A percentile compares a stretch with the other conserved stretches of the same genome.
These are phyloP conservation scores for Apantesis nais DNA, from an alignment of 2,888 invertebrate species.

Conservation along the genomic window DNA sequence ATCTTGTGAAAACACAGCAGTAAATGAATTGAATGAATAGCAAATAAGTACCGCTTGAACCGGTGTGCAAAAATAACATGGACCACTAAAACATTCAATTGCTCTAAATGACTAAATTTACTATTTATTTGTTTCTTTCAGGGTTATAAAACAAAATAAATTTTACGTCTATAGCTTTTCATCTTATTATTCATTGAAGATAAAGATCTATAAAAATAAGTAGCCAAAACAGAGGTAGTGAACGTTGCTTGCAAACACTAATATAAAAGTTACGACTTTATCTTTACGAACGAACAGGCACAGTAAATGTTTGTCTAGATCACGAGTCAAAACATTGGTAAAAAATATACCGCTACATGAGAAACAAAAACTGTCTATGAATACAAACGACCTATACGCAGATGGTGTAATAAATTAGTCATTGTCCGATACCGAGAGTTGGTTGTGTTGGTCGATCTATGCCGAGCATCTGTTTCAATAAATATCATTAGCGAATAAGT, in stretches of 20 bases:
- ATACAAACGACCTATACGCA: constrained; percentile 46
- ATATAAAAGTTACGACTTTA: constrained; percentile 29
- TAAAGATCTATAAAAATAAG: constrained; percentile 18
- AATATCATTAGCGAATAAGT: constrained; percentile 29
- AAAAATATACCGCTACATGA: constrained; percentile 47
- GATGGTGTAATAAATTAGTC: constrained; percentile 47
- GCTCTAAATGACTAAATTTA: constrained; percentile 2
- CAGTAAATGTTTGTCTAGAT: constrained; percentile 31
- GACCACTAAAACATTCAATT: background rate
- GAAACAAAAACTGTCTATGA: constrained; percentile 39
- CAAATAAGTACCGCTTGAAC: background rate
- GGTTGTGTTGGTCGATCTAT: constrained; percentile 21
- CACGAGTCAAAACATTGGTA: constrained; percentile 38
- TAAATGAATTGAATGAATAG: background rate
- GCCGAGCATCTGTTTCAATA: constrained; percentile 36
- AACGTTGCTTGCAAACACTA: constrained; percentile 24
- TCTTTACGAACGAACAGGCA: constrained; percentile 32
- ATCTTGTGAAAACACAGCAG: background rate
- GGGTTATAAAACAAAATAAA: constrained; percentile 21
- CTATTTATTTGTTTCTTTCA: constrained; percentile 22
- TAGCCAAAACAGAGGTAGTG: constrained; percentile 9
- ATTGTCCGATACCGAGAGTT: constrained; percentile 43
- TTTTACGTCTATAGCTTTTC: constrained; percentile 22
- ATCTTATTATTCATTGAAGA: constrained; percentile 18
- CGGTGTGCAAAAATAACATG: background rate